A percentile compares a stretch with the other conserved stretches of the same genome.
Evolutionary conservation across 2,888 invertebrate genomes (phyloP).

Genomic region (Caprella mutica): DNA sequence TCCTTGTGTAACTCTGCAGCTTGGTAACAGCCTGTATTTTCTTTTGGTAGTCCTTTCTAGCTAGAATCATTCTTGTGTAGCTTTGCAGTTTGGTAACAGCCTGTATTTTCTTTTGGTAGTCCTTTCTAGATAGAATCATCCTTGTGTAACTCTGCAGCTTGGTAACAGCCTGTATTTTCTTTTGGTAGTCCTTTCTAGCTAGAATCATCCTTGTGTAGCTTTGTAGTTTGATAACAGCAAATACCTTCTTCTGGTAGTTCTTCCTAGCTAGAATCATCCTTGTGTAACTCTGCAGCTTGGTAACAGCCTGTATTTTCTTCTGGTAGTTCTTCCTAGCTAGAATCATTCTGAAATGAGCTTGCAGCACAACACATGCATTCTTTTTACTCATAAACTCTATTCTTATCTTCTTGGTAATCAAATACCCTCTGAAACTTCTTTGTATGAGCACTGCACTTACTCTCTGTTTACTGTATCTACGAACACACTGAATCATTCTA

Average conservation of each 20-base stretch:
- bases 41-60: not conserved
- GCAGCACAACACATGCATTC: slow-evolving; percentile 2
- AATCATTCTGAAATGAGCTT: slow-evolving; percentile 1
- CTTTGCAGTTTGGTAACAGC: slow-evolving; percentile 4
- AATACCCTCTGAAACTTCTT: not conserved
- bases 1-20: not conserved
- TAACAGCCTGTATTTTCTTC: slow-evolving; percentile 7
- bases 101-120: not conserved
- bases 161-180: slow-evolving; percentile 1
- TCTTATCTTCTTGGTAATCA: not conserved
- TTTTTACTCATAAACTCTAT: not conserved
- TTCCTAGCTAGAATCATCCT: not conserved
- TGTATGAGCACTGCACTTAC: too few species aligned
- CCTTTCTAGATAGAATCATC: not conserved
- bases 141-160: not conserved
- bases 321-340: not conserved
- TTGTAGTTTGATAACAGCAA: slow-evolving; percentile 3
- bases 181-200: slow-evolving; percentile 4
- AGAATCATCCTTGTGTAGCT: slow-evolving; percentile 8
- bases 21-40: not conserved
- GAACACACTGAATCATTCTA: too few species aligned
- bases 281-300: slow-evolving; percentile 10
- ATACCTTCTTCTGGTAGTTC: not conserved
- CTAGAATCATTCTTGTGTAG: not conserved
- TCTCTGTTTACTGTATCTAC: too few species aligned